A percentile compares a stretch with the other conserved stretches of the same genome.
phyloP scores from a whole-genome alignment of 2,113 vertebrate genomes.

The Ariopsis seemanni region DNA sequence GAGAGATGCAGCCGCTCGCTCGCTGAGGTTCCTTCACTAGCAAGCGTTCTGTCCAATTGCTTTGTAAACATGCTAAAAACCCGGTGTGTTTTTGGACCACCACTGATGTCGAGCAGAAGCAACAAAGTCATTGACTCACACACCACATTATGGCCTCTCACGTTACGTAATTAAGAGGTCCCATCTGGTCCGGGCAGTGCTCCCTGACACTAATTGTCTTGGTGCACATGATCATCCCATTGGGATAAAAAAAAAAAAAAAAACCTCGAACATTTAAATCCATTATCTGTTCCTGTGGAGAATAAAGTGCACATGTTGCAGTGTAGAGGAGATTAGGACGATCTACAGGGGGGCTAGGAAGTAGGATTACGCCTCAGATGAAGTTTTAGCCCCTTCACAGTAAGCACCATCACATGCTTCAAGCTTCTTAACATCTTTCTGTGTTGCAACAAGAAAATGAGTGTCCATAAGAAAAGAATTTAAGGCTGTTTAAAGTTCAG shows the following conservation, averaged over 20 bases:
- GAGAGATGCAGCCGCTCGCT: conserved; percentile 22
- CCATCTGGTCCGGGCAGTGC: conserved; percentile 52
- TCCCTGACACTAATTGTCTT: conserved; percentile 56
- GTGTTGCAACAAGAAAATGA: conserved; percentile 31
- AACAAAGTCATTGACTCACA: conserved; percentile 43
- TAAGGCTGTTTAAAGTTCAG: background rate
- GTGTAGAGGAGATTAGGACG: conserved; percentile 44
- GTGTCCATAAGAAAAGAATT: background rate
- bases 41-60: background rate
- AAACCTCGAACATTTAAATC: conserved; percentile 47
- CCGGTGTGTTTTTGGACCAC: conserved; percentile 10
- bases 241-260: conserved; percentile 45
- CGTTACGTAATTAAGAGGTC: conserved; percentile 54
- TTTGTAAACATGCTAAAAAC: conserved; percentile 9
- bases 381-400: conserved; percentile 23
- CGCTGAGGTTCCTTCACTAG: background rate
- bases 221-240: conserved; percentile 50
- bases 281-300: conserved; percentile 59
- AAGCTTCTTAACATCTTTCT: conserved; percentile 1
- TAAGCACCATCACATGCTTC: conserved; percentile 43
- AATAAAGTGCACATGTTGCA: conserved; percentile 55
- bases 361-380: conserved; percentile 47
- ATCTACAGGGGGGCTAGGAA: conserved; percentile 12
- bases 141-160: conserved; percentile 45
- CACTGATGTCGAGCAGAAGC: conserved; percentile 29